Percentiles rank a stretch among this genome's conserved stretches.
Conservation (phyloP, 2,113 vertebrate species). For the Deroptyus accipitrinus region DNA sequence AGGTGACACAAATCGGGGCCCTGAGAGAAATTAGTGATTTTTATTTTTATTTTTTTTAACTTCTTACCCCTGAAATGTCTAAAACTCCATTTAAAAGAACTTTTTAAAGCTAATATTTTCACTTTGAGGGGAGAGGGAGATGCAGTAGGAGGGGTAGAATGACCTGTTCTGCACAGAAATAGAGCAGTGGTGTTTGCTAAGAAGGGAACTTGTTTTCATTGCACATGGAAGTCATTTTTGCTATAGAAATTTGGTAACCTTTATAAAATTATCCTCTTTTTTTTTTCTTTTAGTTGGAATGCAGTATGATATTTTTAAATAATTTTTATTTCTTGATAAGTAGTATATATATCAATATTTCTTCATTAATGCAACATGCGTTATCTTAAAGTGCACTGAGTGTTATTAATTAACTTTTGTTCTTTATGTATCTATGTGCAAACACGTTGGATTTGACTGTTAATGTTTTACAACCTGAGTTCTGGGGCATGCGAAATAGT, state of each 20-base stretch:
- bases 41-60: background rate
- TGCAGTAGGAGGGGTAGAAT: background rate
- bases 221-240: background rate
- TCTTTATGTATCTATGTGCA: background rate
- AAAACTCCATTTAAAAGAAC: background rate
- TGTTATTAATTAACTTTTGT: background rate
- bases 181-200: background rate
- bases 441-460: background rate
- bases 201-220: background rate
- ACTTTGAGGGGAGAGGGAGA: background rate
- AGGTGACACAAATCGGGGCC: background rate
- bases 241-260: background rate
- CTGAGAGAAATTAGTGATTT: background rate
- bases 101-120: background rate
- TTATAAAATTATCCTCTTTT: background rate
- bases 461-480: conserved; percentile 12
- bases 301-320: background rate
- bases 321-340: background rate
- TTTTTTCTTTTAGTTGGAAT: background rate
- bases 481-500: background rate
- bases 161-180: background rate
- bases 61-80: background rate
- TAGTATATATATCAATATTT: background rate
- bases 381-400: background rate
- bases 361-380: background rate